phyloP scores from a whole-genome alignment of 2,797 vertebrate genomes.

The Mormyrus proboscirostris region DNA sequence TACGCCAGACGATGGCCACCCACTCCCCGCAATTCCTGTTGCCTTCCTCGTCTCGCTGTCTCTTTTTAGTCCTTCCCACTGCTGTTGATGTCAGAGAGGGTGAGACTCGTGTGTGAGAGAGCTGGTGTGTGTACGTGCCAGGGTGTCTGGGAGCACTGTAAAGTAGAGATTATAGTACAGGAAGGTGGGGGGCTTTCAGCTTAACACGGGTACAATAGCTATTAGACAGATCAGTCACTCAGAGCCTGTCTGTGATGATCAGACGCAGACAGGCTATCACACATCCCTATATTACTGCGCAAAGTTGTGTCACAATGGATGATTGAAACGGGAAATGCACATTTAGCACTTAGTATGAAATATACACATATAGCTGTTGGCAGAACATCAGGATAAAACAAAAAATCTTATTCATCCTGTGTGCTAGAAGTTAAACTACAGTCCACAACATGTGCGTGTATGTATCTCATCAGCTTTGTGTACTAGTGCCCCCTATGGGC shows the following conservation, averaged over 20 bases:
- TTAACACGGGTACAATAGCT: neutral
- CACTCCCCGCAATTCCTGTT: neutral
- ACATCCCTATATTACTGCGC: neutral
- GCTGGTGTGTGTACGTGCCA: neutral
- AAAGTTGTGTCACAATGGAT: neutral
- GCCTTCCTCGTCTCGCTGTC: neutral
- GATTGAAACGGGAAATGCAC: neutral
- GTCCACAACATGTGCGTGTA: neutral
- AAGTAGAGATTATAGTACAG: neutral
- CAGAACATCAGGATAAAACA: neutral
- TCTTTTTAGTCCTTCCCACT: neutral
- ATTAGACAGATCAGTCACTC: neutral
- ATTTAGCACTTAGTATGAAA: neutral
- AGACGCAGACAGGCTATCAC: neutral
- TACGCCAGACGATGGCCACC: neutral
- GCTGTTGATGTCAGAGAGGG: neutral
- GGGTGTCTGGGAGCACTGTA: neutral
- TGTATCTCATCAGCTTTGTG: neutral
- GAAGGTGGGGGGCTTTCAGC: neutral
- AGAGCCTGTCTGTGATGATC: neutral
- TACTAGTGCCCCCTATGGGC: neutral
- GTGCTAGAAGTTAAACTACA: neutral
- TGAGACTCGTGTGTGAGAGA: neutral
- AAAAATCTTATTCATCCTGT: neutral
- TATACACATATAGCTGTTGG: conserved; percentile 8